Percentiles rank a stretch among this genome's conserved stretches.
phyloP scores from a whole-genome alignment of 2,113 vertebrate species.

The Tapirus terrestris region DNA sequence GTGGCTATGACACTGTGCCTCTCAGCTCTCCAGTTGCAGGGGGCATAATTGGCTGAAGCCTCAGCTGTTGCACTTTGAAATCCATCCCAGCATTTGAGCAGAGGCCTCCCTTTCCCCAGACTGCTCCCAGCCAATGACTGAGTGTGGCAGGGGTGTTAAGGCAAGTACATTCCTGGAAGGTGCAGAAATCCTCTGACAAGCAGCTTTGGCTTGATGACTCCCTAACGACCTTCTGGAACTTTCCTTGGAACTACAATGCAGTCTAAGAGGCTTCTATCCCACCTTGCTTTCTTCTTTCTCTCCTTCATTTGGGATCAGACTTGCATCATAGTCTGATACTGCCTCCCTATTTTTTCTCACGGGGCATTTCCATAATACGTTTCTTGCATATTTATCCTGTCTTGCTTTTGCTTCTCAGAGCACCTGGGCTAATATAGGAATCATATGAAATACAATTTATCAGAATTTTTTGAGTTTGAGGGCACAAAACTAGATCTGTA shows the following conservation, averaged over 20 bases:
- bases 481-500: neutral
- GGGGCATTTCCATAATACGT: neutral
- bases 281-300: neutral
- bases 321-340: neutral
- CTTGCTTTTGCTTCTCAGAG: neutral
- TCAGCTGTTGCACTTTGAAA: neutral
- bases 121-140: neutral
- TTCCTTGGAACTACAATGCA: neutral
- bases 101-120: neutral
- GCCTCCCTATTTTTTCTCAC: neutral
- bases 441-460: neutral
- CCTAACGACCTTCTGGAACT: neutral
- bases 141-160: neutral
- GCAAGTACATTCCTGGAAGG: neutral
- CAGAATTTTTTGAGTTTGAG: neutral
- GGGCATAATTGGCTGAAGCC: fast-evolving
- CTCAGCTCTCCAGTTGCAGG: neutral
- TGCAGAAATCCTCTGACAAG: neutral
- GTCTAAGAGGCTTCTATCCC: neutral
- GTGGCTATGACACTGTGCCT: no score
- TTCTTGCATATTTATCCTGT: neutral
- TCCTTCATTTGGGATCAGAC: neutral
- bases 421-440: neutral
- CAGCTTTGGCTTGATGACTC: neutral
- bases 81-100: no score